These are phyloP conservation scores for Caenorhabditis sp. DNA, from an alignment of 2,888 invertebrate genomes.

Conservation along the genomic window DNA sequence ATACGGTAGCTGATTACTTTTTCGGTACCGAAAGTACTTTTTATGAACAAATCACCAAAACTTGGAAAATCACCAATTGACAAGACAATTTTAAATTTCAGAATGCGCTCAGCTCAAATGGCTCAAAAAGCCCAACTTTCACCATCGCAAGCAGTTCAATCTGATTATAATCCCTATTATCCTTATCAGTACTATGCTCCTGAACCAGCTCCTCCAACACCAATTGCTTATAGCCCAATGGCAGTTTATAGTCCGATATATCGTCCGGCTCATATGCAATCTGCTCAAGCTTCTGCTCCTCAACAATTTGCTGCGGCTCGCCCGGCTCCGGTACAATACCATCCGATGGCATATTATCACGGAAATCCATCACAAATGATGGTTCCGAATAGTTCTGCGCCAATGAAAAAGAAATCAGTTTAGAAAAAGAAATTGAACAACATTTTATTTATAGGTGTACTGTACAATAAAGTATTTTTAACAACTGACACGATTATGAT, in stretches of 20 bases:
- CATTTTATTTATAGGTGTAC: neutral
- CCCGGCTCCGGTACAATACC: constrained; percentile 23
- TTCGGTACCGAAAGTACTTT: too few relatives aligned
- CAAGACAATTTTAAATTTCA: too few relatives aligned
- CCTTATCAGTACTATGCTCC: constrained; percentile 33
- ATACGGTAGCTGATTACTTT: too few relatives aligned
- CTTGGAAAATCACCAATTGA: neutral
- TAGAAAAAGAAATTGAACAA: neutral
- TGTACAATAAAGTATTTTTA: neutral
- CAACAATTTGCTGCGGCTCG: constrained; percentile 23
- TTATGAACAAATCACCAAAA: neutral
- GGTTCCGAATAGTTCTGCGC: neutral
- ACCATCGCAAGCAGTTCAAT: constrained; percentile 12
- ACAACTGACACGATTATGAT: constrained; percentile 44
- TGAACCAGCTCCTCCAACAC: constrained; percentile 4
- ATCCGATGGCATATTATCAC: constrained; percentile 27
- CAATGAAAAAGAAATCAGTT: constrained; percentile 21
- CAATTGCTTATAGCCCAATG: constrained; percentile 14
- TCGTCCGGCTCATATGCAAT: constrained; percentile 15
- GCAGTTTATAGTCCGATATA: constrained; percentile 30
- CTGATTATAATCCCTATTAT: constrained; percentile 11
- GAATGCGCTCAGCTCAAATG: constrained; percentile 40
- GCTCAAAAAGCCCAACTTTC: constrained; percentile 39
- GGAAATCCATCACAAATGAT: constrained; percentile 5
- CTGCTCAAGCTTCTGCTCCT: constrained; percentile 4